Base-by-base conservation (phyloP, 2,797 vertebrate genomes). In the Coilia nasus region DNA sequence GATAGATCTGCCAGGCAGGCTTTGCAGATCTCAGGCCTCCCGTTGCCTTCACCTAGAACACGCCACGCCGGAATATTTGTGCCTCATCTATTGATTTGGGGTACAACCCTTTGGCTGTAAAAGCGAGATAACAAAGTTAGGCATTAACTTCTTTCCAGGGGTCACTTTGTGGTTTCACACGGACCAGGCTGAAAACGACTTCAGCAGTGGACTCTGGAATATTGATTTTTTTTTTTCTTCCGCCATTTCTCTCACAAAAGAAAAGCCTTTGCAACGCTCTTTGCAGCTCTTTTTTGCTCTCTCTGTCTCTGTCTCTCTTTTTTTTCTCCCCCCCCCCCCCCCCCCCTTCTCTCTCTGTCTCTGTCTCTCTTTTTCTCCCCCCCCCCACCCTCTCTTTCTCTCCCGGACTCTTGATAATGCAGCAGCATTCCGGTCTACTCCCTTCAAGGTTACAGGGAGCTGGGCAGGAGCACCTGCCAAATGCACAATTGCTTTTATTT, bases 61-160 rank as follows among this genome's bases (percentile, higher is more conserved):
- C 87, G 90, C 90, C 94, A 92, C 90, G 88, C 91, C 90, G 93
- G 92, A 92, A 94, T 95, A 95, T 95, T 93, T 95, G 92, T 94
- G 92, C 93, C 93, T 92, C 88, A 59, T 87, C 90, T 96, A 96
- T 96, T 94, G 95, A 96, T 96, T 94, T 93, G 92, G 93, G 90
- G 93, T 95, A 92, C 94, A 95, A 95, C 93, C 91, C 93, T 90
- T 90, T 87, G 89, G 94, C 95, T 95, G 93, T 96, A 93, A 93
- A 95, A 90, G 89, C 91, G 88, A 95, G 96, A 96, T 94, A 94
- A 96, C 93, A 84, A 92, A 90, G 92, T 97, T 96, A 96, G 93
- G 80, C 87, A 95, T 94, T 96, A 96, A 94, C 93, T 93, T 86
- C 84, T 89, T 88, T 86, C 87, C 91, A 91, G 94, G 95, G 94